Percentiles rank a stretch among this genome's conserved stretches.
Conservation (phyloP, 2,797 vertebrate genomes). For the Peromyscus aztecus region DNA sequence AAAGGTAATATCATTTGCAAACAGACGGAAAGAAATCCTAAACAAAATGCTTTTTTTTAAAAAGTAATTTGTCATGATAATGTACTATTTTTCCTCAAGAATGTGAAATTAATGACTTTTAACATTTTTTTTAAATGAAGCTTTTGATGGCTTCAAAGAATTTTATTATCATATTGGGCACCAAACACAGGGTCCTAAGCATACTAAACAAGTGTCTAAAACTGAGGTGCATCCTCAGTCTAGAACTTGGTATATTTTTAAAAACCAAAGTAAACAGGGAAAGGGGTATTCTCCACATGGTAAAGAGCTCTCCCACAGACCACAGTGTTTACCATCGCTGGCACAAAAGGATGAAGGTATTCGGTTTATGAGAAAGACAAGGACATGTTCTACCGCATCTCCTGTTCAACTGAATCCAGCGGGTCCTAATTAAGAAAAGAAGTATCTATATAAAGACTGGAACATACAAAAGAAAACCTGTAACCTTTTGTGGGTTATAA, state of each 20-base stretch:
- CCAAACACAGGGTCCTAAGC: not conserved
- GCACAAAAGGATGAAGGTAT: not conserved
- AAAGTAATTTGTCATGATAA: constrained; percentile 7
- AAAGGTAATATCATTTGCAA: not conserved
- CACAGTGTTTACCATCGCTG: not conserved
- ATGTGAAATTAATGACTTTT: not conserved
- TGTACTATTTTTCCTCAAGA: not conserved
- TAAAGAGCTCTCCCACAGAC: not conserved
- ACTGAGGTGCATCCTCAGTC: not conserved
- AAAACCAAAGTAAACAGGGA: not conserved
- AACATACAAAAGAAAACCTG: not conserved
- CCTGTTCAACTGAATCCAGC: not conserved
- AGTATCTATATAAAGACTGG: not conserved
- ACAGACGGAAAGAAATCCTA: not conserved
- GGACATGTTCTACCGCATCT: not conserved
- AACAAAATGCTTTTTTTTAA: not conserved
- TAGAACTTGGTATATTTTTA: not conserved
- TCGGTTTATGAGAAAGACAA: constrained; percentile 25
- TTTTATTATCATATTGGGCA: not conserved
- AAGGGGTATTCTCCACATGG: not conserved
- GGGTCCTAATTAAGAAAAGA: not conserved
- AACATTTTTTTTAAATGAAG: not conserved
- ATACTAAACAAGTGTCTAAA: not conserved
- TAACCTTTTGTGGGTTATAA: not conserved
- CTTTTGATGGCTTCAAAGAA: not conserved